Conservation (phyloP, 2,797 vertebrate species). For the Paratrypauchen microcephalus region DNA sequence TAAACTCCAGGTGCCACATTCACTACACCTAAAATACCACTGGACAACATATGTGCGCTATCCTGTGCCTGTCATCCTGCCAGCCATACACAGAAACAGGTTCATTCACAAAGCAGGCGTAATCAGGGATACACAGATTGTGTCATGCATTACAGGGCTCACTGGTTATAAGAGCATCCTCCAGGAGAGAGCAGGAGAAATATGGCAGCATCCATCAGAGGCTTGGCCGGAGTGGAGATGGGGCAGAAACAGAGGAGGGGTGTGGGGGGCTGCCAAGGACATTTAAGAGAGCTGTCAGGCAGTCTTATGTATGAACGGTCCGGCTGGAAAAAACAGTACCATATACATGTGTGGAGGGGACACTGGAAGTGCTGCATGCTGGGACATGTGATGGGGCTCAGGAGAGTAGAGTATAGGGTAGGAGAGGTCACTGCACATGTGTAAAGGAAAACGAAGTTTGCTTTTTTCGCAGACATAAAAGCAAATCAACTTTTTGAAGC, state of each 20-base stretch:
- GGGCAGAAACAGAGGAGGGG: conserved; percentile 54
- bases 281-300: conserved; percentile 80
- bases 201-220: conserved; percentile 73
- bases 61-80: conserved; percentile 36
- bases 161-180: conserved; percentile 65
- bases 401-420: conserved; percentile 42
- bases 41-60: conserved; percentile 30
- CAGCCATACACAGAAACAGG: conserved; percentile 50
- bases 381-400: conserved; percentile 40
- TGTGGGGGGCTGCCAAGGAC: conserved; percentile 78
- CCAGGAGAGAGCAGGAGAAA: conserved; percentile 62
- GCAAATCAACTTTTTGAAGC: not conserved
- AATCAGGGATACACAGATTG: conserved; percentile 75
- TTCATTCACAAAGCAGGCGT: conserved; percentile 67
- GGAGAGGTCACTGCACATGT: conserved; percentile 38
- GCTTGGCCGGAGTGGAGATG: conserved; percentile 59
- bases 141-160: conserved; percentile 66
- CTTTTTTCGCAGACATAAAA: not conserved
- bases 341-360: conserved; percentile 27
- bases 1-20: conserved; percentile 13
- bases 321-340: conserved; percentile 67
- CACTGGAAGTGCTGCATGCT: conserved; percentile 22
- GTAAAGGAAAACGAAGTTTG: conserved; percentile 30
- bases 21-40: conserved; percentile 25
- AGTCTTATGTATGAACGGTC: conserved; percentile 76